These are phyloP conservation scores for Didymodactylos carnosus DNA, from an alignment of 2,888 invertebrate species.

Conservation along the genomic window DNA sequence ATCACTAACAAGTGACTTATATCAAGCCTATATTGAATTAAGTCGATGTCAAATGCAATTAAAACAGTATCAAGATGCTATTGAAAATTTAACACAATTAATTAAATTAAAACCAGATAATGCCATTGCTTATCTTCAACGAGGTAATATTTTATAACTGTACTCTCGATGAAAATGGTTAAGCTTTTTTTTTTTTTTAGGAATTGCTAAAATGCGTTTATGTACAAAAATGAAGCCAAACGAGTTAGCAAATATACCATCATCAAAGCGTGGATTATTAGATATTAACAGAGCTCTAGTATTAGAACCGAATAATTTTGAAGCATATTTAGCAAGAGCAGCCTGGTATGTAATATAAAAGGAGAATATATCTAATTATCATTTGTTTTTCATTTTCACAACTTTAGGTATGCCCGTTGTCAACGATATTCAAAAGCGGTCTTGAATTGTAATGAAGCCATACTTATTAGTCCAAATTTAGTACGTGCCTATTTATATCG, in stretches of 20 bases:
- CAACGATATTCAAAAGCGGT: conserved; percentile 27
- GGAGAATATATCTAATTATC: conserved; percentile 17
- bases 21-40: not conserved
- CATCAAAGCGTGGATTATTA: not conserved
- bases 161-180: too few relatives aligned
- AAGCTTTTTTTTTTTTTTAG: too few relatives aligned
- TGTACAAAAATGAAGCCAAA: not conserved
- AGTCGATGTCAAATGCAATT: not conserved
- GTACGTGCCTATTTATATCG: conserved; percentile 33
- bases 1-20: not conserved
- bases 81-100: not conserved
- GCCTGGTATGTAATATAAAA: conserved; percentile 29
- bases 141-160: too few relatives aligned
- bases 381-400: too few relatives aligned
- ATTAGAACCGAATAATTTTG: conserved; percentile 23
- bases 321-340: conserved; percentile 32
- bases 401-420: not conserved
- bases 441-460: conserved; percentile 34
- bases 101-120: not conserved
- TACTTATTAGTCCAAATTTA: conserved; percentile 30
- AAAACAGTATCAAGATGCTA: not conserved
- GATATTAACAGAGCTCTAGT: conserved; percentile 33
- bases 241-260: not conserved
- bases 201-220: not conserved
- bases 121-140: not conserved